phyloP scores from a whole-genome alignment of 2,888 invertebrate genomes.

The Shargacucullia verbasci region DNA sequence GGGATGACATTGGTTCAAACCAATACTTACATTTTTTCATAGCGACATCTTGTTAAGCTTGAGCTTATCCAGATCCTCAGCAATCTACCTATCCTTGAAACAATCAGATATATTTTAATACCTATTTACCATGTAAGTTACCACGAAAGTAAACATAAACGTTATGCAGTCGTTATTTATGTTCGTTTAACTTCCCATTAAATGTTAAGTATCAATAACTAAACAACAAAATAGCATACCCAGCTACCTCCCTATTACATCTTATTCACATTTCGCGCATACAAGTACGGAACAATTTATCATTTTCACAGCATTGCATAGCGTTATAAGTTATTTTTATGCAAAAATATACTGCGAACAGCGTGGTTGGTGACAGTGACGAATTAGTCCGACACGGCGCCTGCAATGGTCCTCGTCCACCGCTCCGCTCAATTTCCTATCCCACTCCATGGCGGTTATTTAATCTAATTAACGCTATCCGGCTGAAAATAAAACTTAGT shows the following conservation, averaged over 20 bases:
- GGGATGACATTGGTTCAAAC: not conserved
- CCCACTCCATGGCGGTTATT: constrained; percentile 63
- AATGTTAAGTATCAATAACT: constrained; percentile 43
- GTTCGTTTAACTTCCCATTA: constrained; percentile 17
- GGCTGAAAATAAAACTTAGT: constrained; percentile 55
- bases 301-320: constrained; percentile 63
- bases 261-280: constrained; percentile 41
- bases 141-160: constrained; percentile 39
- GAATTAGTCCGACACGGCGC: constrained; percentile 64
- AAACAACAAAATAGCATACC: constrained; percentile 28
- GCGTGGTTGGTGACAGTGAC: constrained; percentile 75
- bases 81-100: no score
- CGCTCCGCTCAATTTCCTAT: constrained; percentile 72
- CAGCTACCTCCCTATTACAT: constrained; percentile 26
- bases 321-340: constrained; percentile 73
- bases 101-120: no score
- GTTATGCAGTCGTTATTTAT: constrained; percentile 40
- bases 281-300: constrained; percentile 53
- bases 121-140: constrained; percentile 29
- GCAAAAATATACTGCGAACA: constrained; percentile 80
- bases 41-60: no score
- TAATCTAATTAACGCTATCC: constrained; percentile 60
- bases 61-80: no score
- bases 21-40: no score
- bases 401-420: constrained; percentile 63